phyloP scores from a whole-genome alignment of 2,888 invertebrate genomes.

The Lepas anatifera region DNA sequence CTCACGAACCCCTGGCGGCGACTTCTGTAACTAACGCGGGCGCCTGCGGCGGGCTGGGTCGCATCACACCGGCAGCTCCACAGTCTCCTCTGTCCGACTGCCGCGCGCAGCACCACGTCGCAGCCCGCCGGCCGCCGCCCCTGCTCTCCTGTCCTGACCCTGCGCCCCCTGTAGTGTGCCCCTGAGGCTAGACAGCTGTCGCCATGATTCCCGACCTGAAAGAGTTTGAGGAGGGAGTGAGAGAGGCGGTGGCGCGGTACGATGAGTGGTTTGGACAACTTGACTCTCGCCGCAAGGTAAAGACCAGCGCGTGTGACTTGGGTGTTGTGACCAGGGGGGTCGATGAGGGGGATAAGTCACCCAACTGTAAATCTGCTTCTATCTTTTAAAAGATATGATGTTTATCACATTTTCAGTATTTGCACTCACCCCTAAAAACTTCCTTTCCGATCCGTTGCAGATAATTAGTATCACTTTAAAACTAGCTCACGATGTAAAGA shows the following conservation, averaged over 20 bases:
- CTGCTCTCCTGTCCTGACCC: not conserved
- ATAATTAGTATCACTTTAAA: no score
- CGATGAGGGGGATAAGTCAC: no score
- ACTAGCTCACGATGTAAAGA: no score
- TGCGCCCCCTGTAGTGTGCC: no score
- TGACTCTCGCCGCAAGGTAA: not conserved
- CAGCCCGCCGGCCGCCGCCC: not conserved
- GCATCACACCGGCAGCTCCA: not conserved
- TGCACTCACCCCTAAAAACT: no score
- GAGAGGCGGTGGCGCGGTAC: not conserved
- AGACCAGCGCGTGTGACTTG: constrained; percentile 16
- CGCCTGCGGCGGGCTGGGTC: not conserved
- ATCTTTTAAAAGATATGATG: no score
- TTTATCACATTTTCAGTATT: no score
- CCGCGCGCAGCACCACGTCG: not conserved
- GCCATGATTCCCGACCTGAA: not conserved
- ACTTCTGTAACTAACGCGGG: not conserved
- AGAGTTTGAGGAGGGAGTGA: not conserved
- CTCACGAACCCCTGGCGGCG: not conserved
- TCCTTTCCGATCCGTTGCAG: no score
- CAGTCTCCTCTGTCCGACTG: not conserved
- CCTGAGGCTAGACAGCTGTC: no score
- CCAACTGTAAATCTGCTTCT: no score
- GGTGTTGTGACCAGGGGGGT: no score
- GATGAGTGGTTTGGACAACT: not conserved